Base-by-base conservation (phyloP, 2,888 invertebrate genomes). In the Chrysina gloriosa region DNA sequence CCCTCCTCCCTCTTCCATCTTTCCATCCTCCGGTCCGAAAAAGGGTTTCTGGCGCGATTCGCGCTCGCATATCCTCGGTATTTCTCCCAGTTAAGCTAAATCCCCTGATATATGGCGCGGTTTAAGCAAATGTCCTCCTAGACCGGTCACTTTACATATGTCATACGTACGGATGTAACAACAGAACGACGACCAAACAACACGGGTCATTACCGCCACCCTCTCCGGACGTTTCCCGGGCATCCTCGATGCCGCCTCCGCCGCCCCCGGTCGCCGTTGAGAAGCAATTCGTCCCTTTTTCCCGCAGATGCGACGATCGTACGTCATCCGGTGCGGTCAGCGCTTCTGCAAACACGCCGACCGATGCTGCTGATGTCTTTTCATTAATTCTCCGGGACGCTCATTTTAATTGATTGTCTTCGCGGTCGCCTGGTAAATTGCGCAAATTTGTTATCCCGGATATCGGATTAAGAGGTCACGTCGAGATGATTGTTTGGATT, bases 91-190 rank as follows among this genome's bases (percentile, higher is more conserved):
- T 61, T 61, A 61, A 61, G 72, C 78, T 76, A 81, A 82, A 82
- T 82, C 82, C 82, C 79, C 72, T 82, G 82, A 82, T 82, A 79
- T 81, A 82, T 82, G 74, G 79, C 80, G 70, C 77, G 79, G 78
- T 80, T 82, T 81, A 80, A 79, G 80, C 79, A 79, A 80, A 79
- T 78, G 81, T 82, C 81, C 81, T 78, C 77, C 77, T 75, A 71
- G 75, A 70, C 74, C n/a, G 80, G 80, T 79, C 81, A 80, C 77
- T 80, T 79, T 81, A 78, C 82, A 82, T 82, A 81, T 80, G 81
- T 80, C 81, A 81, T 81, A 79, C 77, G 77, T 79, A 78, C 78
- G 79, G 76, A 79, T 77, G 78, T 75, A 61, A 42, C 42, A 61
- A 61, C 58, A 61, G 45, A 16, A 76, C 75, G 75, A 75, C 75